Conservation (phyloP, 2,888 invertebrate genomes). For the Lymantria monacha region DNA sequence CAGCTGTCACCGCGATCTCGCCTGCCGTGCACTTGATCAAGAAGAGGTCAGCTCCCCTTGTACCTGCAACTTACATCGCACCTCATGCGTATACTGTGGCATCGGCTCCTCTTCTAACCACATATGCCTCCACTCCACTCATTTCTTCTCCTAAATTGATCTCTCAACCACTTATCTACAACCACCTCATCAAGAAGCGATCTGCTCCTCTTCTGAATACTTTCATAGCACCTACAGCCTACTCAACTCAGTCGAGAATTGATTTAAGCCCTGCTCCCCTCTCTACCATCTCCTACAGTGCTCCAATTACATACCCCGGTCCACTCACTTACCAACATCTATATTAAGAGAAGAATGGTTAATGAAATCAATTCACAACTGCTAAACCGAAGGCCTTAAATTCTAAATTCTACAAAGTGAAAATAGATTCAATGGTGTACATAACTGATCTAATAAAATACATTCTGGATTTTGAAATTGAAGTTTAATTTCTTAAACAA, state of each 20-base stretch:
- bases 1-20: constrained; percentile 28
- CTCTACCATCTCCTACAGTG: constrained; percentile 30
- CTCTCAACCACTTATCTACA: background rate
- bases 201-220: constrained; percentile 22
- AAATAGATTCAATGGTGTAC: too few species aligned
- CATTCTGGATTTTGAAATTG: too few species aligned
- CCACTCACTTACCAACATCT: constrained; percentile 13
- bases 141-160: constrained; percentile 46
- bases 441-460: too few species aligned
- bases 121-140: constrained; percentile 38
- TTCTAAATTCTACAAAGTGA: too few species aligned
- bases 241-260: constrained; percentile 3
- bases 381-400: too few species aligned
- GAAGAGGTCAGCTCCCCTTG: constrained; percentile 48
- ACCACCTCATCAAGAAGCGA: constrained; percentile 18
- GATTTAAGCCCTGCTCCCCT: constrained; percentile 17
- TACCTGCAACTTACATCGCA: constrained; percentile 32
- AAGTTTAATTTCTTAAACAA: too few species aligned
- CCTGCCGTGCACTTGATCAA: constrained; percentile 55
- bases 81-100: constrained; percentile 41
- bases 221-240: constrained; percentile 32
- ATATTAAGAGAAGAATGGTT: background rate
- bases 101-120: constrained; percentile 40
- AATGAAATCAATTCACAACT: too few species aligned
- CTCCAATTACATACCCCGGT: constrained; percentile 22